These are phyloP conservation scores for Cephus sareptanus DNA, from an alignment of 2,888 invertebrate species.

Conservation along the genomic window DNA sequence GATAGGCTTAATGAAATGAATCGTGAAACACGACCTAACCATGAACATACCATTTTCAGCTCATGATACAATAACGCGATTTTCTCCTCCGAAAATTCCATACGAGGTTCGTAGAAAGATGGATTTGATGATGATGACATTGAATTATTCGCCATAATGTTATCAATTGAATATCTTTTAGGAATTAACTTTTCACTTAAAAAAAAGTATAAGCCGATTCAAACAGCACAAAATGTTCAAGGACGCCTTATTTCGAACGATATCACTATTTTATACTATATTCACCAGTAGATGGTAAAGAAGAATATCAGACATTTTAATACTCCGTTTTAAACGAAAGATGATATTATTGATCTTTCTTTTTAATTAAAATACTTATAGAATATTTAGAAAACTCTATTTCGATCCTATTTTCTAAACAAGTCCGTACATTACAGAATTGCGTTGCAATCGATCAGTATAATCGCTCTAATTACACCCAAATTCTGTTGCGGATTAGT, in stretches of 20 bases:
- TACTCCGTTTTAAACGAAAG: background rate
- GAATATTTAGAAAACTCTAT: background rate
- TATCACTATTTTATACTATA: background rate
- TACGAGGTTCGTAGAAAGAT: slow-evolving; percentile 19
- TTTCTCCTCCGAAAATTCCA: slow-evolving; percentile 26
- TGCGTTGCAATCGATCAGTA: background rate
- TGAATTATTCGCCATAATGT: slow-evolving; percentile 29
- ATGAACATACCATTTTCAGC: slow-evolving; percentile 24
- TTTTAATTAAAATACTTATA: background rate
- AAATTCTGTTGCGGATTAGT: background rate
- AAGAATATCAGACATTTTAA: background rate
- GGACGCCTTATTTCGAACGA: background rate
- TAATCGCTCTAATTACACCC: background rate
- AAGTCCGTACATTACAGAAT: background rate
- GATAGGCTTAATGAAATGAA: background rate
- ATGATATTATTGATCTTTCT: background rate
- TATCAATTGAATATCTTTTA: background rate
- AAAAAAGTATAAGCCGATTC: background rate
- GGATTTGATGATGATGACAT: slow-evolving; percentile 23
- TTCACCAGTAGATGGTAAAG: background rate
- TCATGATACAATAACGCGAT: slow-evolving; percentile 24
- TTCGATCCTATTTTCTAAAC: background rate
- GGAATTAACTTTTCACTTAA: background rate
- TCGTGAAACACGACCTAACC: background rate
- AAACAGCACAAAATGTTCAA: background rate